phyloP scores from a whole-genome alignment of 2,888 invertebrate genomes.

The Archips crataeganus region DNA sequence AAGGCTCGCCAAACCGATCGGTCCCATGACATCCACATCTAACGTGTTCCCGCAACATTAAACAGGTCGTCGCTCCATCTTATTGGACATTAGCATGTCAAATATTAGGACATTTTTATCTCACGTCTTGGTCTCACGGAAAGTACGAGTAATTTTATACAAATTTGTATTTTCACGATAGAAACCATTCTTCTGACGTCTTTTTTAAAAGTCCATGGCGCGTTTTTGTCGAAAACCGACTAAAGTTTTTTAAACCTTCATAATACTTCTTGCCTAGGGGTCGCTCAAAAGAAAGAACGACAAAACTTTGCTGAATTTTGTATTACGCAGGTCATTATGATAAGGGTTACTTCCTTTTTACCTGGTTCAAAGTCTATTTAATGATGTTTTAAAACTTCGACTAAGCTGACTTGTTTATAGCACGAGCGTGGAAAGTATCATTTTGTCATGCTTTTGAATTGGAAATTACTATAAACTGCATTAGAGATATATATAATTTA shows the following conservation, averaged over 20 bases:
- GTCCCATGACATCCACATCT: too few species aligned
- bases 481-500: too few species aligned
- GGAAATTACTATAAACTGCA: neutral
- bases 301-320: slow-evolving; percentile 42
- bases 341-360: slow-evolving; percentile 42
- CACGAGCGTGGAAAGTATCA: slow-evolving; percentile 22
- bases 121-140: neutral
- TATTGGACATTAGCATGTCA: too few species aligned
- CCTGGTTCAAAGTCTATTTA: slow-evolving; percentile 38
- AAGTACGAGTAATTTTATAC: too few species aligned
- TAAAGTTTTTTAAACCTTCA: slow-evolving; percentile 40
- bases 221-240: slow-evolving; percentile 36
- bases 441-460: neutral
- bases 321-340: slow-evolving; percentile 43
- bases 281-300: slow-evolving; percentile 41
- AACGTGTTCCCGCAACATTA: too few species aligned
- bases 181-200: slow-evolving; percentile 15
- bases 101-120: too few species aligned
- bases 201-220: slow-evolving; percentile 28
- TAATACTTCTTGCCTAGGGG: slow-evolving; percentile 42
- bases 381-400: slow-evolving; percentile 39
- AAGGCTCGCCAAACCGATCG: too few species aligned
- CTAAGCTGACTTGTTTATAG: slow-evolving; percentile 18
- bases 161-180: slow-evolving; percentile 12
- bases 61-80: too few species aligned